phyloP scores from a whole-genome alignment of 1,140 invertebrate species.

The Lasaia peninsularis region DNA sequence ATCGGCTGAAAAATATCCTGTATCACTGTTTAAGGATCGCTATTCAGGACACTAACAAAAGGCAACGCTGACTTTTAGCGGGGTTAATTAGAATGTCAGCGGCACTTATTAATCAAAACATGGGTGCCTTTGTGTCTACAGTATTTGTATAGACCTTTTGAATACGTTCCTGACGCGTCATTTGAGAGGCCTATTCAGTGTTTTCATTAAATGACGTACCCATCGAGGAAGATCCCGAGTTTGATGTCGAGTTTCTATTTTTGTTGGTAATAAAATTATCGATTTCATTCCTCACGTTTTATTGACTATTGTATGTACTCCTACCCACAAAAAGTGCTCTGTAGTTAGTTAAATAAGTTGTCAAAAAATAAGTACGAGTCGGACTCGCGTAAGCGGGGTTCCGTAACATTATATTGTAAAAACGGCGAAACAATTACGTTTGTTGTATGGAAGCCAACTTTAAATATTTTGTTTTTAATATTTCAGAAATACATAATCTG shows the following conservation, averaged over 20 bases:
- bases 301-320: background rate
- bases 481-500: too few species aligned
- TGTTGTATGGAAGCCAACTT: too few species aligned
- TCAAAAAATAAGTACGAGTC: too few species aligned
- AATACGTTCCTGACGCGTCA: constrained; percentile 27
- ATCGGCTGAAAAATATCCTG: constrained; percentile 14
- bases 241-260: background rate
- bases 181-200: constrained; percentile 18
- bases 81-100: constrained; percentile 71
- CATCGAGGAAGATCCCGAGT: background rate
- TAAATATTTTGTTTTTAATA: too few species aligned
- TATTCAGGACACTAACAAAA: constrained; percentile 48
- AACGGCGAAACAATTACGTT: too few species aligned
- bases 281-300: background rate
- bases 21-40: constrained; percentile 42
- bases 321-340: too few species aligned
- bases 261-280: background rate
- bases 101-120: constrained; percentile 67
- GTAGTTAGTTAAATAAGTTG: too few species aligned
- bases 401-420: too few species aligned
- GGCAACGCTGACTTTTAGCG: constrained; percentile 55
- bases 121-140: constrained; percentile 29
- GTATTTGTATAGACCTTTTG: constrained; percentile 29
- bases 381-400: too few species aligned
- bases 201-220: constrained; percentile 3